These are phyloP conservation scores for Clostera curtula DNA, from an alignment of 2,888 invertebrate genomes.

Conservation along the genomic window DNA sequence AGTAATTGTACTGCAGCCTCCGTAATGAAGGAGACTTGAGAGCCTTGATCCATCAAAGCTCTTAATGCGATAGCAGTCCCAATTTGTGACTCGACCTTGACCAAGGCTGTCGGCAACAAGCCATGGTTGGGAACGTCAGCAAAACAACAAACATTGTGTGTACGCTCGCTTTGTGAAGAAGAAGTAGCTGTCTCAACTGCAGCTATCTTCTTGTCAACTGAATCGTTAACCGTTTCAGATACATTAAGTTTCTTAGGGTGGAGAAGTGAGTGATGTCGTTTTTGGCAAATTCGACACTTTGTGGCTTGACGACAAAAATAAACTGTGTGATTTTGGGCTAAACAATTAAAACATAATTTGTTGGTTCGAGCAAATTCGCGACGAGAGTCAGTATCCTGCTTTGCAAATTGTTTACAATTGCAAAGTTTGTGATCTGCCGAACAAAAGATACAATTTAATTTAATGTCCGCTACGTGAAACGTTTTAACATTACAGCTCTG, in stretches of 20 bases:
- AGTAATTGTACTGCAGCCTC: slow-evolving; percentile 6
- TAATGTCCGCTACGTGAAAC: neutral
- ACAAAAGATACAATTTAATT: slow-evolving; percentile 7
- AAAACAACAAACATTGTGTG: neutral
- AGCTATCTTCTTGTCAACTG: no score
- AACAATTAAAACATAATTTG: slow-evolving; percentile 7
- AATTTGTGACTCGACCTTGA: no score
- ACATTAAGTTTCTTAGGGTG: slow-evolving; percentile 3
- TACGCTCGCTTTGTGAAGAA: neutral
- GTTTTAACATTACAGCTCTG: neutral
- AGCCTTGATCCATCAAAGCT: slow-evolving; percentile 3
- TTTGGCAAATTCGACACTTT: slow-evolving; percentile 1
- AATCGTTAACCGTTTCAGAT: neutral
- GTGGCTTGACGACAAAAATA: neutral
- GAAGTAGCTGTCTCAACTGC: no score
- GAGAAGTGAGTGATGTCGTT: slow-evolving; percentile 3
- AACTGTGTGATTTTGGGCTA: slow-evolving; percentile 1
- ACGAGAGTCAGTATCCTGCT: slow-evolving; percentile 2
- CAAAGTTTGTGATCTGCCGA: slow-evolving; percentile 4
- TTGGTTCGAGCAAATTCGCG: slow-evolving; percentile 4
- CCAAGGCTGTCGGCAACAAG: no score
- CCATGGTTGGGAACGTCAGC: no score
- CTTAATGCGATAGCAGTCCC: no score
- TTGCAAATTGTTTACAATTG: slow-evolving; percentile 7
- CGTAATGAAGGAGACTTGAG: slow-evolving; percentile 8